These are phyloP conservation scores for Dendronephthya gigantea DNA, from an alignment of 64 coral and sea anemone genomes.

Conservation along the genomic window DNA sequence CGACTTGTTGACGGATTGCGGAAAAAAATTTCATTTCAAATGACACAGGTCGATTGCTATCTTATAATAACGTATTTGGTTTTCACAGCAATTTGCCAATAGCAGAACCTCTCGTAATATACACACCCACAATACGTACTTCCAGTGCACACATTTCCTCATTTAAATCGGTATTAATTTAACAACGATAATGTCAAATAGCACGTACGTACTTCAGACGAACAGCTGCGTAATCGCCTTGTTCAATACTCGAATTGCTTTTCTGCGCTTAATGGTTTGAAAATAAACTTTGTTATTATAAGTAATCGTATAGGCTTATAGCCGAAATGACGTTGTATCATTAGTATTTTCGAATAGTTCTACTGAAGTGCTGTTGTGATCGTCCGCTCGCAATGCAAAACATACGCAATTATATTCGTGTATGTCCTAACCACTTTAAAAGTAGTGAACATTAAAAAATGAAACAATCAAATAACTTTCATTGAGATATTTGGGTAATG, in stretches of 20 bases:
- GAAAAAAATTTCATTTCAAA: not conserved
- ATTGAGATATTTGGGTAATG: too few relatives aligned
- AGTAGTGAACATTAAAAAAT: too few relatives aligned
- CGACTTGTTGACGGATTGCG: constrained; percentile 2
- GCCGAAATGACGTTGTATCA: too few relatives aligned
- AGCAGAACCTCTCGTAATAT: not conserved
- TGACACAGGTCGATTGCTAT: not conserved
- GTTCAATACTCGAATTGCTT: not conserved
- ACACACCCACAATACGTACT: not conserved
- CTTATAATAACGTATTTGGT: not conserved
- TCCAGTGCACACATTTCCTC: not conserved
- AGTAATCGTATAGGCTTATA: not conserved
- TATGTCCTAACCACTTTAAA: too few relatives aligned
- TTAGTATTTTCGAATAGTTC: not conserved
- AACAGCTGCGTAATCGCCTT: not conserved
- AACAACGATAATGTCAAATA: not conserved
- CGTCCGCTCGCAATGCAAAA: too few relatives aligned
- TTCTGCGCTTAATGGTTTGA: not conserved
- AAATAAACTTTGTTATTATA: not conserved
- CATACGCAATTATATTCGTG: too few relatives aligned
- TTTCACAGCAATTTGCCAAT: not conserved
- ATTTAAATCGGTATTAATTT: not conserved
- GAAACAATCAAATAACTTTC: too few relatives aligned
- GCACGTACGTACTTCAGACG: not conserved
- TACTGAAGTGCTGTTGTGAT: not conserved